Conservation (phyloP, 2,797 vertebrate species). For the Myotis vivesi region DNA sequence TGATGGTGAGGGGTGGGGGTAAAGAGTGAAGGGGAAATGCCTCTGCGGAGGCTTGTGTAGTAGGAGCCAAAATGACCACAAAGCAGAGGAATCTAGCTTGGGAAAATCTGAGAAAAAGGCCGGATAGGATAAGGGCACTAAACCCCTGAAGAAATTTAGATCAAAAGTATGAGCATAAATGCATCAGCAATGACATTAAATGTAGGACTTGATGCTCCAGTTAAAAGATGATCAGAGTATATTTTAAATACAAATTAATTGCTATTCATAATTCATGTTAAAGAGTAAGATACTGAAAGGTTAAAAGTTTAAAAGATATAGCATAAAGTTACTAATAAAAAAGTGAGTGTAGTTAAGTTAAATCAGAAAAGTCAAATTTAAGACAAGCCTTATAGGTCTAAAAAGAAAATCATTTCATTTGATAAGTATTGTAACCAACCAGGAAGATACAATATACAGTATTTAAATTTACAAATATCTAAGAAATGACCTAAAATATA, state of each 20-base stretch:
- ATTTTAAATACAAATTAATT: not conserved
- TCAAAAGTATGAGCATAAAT: constrained; percentile 7
- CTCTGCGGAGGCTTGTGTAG: not conserved
- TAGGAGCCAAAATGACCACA: not conserved
- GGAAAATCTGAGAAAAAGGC: not conserved
- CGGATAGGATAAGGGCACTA: not conserved
- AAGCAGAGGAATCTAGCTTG: not conserved
- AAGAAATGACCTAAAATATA: not conserved
- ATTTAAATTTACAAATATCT: not conserved
- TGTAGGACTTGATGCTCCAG: not conserved
- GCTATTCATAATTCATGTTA: not conserved
- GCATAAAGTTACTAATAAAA: not conserved
- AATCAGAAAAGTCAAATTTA: not conserved
- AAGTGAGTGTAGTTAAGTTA: not conserved
- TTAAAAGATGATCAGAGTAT: not conserved
- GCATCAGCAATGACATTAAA: not conserved
- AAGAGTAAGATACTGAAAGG: not conserved
- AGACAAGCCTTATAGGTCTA: not conserved
- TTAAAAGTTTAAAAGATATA: not conserved
- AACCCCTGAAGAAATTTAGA: not conserved
- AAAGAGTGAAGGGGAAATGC: not conserved
- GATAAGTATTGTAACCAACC: not conserved
- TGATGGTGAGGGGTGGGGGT: too few species aligned
- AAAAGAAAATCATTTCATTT: not conserved
- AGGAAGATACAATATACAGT: not conserved